phyloP scores from a whole-genome alignment of 2,888 invertebrate species.

The Petrolisthes manimaculis region DNA sequence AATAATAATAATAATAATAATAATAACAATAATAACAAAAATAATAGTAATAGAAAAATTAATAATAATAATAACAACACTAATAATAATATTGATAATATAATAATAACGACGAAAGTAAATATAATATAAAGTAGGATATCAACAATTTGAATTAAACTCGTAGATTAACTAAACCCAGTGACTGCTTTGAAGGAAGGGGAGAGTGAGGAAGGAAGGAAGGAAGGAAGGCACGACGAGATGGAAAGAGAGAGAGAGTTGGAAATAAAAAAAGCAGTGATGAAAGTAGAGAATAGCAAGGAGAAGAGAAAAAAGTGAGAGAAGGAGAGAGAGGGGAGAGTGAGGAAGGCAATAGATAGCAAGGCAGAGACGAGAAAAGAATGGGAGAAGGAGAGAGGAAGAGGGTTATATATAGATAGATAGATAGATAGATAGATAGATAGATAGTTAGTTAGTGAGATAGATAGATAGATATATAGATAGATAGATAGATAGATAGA shows the following conservation, averaged over 20 bases:
- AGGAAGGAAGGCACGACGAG: not conserved
- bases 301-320: not conserved
- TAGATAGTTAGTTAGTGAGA: no score
- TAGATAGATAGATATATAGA: no score
- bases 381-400: not conserved
- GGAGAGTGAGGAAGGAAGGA: not conserved
- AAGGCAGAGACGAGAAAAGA: not conserved
- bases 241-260: not conserved
- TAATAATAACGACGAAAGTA: no score
- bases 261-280: not conserved
- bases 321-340: constrained; percentile 7
- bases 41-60: no score
- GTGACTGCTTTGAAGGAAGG: not conserved
- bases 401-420: not conserved
- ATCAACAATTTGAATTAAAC: not conserved
- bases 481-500: no score
- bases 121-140: not conserved
- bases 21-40: no score
- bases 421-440: not conserved
- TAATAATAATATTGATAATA: no score
- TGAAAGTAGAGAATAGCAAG: not conserved
- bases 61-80: no score
- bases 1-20: not conserved
- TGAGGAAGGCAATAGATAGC: not conserved
- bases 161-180: no score